phyloP scores from a whole-genome alignment of 1,140 invertebrate genomes.

The Microplitis demolitor region DNA sequence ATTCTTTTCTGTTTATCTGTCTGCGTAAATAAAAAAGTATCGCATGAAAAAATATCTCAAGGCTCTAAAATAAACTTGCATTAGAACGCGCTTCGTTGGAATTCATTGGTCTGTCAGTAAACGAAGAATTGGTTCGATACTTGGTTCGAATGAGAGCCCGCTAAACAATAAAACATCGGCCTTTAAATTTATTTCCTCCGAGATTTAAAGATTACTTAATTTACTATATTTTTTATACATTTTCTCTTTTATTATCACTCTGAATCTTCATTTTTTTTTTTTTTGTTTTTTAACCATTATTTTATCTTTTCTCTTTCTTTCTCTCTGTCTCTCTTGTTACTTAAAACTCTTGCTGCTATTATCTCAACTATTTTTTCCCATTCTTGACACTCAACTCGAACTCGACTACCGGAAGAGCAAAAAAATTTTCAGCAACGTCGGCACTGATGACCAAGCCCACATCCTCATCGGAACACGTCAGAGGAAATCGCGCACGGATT shows the following conservation, averaged over 20 bases:
- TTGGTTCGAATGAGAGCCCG: neutral
- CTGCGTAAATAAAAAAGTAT: neutral
- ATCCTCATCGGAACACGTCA: constrained; percentile 52
- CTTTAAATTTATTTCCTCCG: neutral
- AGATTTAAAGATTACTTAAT: neutral
- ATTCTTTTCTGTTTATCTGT: neutral
- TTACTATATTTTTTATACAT: neutral
- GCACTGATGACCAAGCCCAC: constrained; percentile 48
- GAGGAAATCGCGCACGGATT: constrained; percentile 57
- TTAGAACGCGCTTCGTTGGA: too few relatives aligned
- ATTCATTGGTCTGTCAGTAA: neutral
- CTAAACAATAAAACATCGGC: neutral
- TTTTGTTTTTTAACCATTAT: neutral
- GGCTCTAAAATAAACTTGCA: too few relatives aligned
- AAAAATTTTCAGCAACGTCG: constrained; percentile 54
- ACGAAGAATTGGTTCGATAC: neutral
- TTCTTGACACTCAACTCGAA: constrained; percentile 7
- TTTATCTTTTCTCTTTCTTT: neutral
- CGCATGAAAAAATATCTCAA: neutral
- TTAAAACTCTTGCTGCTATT: neutral
- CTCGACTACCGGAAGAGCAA: constrained; percentile 31
- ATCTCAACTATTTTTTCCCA: constrained; percentile 7
- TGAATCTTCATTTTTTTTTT: neutral
- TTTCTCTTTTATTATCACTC: neutral
- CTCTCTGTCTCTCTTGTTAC: neutral